These are phyloP conservation scores for Stigmatopora argus DNA, from an alignment of 2,113 vertebrate genomes.

Conservation along the genomic window DNA sequence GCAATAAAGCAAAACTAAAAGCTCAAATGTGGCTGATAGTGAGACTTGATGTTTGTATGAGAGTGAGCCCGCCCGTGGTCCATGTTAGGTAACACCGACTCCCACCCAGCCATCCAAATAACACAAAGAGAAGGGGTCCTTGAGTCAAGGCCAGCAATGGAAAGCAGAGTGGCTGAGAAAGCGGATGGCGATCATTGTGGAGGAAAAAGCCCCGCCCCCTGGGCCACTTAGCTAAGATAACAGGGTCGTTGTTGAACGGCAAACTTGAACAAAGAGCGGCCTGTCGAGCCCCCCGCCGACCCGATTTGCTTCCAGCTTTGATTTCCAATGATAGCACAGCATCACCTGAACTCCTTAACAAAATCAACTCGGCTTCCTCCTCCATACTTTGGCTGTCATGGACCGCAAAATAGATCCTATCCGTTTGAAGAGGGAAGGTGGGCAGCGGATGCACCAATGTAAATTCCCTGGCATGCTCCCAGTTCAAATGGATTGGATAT, in stretches of 20 bases:
- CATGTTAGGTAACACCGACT: conserved; percentile 27
- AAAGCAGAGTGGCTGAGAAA: conserved; percentile 74
- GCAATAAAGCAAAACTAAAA: conserved; percentile 2
- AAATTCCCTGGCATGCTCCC: too few species aligned
- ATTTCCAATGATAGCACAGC: conserved; percentile 59
- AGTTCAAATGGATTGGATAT: too few species aligned
- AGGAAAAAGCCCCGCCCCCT: conserved; percentile 57
- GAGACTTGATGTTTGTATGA: neutral
- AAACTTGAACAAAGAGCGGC: conserved; percentile 69
- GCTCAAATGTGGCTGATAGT: neutral
- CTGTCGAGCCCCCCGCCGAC: conserved; percentile 51
- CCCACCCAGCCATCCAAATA: conserved; percentile 12
- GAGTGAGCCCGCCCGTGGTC: conserved; percentile 15
- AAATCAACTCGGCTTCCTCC: conserved; percentile 16
- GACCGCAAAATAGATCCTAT: too few species aligned
- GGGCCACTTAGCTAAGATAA: conserved; percentile 58
- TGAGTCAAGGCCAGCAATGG: conserved; percentile 66
- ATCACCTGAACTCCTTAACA: conserved; percentile 57
- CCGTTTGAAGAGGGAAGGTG: too few species aligned
- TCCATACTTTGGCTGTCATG: too few species aligned
- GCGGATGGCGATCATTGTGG: conserved; percentile 54
- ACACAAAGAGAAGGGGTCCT: conserved; percentile 34
- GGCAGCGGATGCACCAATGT: too few species aligned
- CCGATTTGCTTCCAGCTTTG: conserved; percentile 60
- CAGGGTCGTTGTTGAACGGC: conserved; percentile 59